Evolutionary conservation across 2,113 vertebrate genomes (phyloP), one percentile per base, ranked within the genome.

Genomic region (Oreotragus oreotragus): DNA sequence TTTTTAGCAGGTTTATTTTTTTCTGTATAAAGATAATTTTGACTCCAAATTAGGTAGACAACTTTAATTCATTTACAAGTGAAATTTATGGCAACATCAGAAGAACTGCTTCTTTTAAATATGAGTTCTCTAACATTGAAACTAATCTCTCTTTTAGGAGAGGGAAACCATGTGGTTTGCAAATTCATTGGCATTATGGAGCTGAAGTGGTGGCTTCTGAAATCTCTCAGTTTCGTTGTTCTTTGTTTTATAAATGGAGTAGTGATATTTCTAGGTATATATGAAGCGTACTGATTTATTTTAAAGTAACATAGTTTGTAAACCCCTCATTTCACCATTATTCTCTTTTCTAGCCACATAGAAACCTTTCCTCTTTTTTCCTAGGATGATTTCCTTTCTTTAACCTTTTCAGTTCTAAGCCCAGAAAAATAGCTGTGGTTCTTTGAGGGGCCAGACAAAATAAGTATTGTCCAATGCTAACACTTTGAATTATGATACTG

Each of bases 401-500:
- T 55, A 91, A 36, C 39, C 53, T 92, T 87, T 83, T 95, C 83
- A 88, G 25, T 86, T 98, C 85, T 95, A 88, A 90, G 33, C 21
- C 53, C 60, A 91, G 47, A 95, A 45, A 93, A 92, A 93, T 81
- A 79, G 51, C 88, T 92, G 16, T 92, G 76, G 28, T 70, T 96
- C 55, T 81, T 88, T 90, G 88, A 96, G 77, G 96, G 30, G 30
- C 36, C 90, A 86, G 39, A 47, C 57, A 97, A 97, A 96, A 91
- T 96, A 95, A 98, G 85, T 80, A 66, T 43, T 85, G 49, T 91
- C 77, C 88, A 88, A 28, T 64, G 33, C 2, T 80, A 94, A 76
- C 16, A 88, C 14, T 94, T 93, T 94, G 87, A 93, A 73, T 55
- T 96, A 80, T 62, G 94, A 97, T 97, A 64, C 17, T 96, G 62